A percentile compares a stretch with the other conserved stretches of the same genome.
Conservation (phyloP, 2,888 invertebrate species). For the Meganola albula region DNA sequence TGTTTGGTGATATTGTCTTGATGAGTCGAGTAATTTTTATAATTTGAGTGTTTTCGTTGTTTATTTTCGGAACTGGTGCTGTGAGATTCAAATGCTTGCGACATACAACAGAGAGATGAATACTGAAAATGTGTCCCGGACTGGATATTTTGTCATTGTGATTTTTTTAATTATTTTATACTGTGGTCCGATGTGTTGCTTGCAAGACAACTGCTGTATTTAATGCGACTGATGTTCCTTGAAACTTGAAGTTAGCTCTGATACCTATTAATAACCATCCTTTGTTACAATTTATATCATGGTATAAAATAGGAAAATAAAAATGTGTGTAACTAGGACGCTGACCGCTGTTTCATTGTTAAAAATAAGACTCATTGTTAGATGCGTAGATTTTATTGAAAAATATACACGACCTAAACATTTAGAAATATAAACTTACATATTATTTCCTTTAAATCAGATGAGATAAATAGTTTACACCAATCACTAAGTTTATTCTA, state of each 20-base stretch:
- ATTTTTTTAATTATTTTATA: constrained; percentile 58
- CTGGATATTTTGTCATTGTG: constrained; percentile 53
- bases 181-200: constrained; percentile 55
- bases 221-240: constrained; percentile 71
- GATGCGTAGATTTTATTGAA: constrained; percentile 55
- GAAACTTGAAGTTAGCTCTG: constrained; percentile 51
- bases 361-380: constrained; percentile 32
- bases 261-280: constrained; percentile 62
- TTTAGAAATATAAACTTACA: constrained; percentile 4
- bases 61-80: constrained; percentile 61
- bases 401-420: constrained; percentile 38
- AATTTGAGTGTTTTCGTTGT: constrained; percentile 42
- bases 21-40: constrained; percentile 23
- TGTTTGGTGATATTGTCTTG: constrained; percentile 37
- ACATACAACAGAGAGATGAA: constrained; percentile 48
- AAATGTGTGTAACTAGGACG: constrained; percentile 74
- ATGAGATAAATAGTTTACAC: too few species aligned
- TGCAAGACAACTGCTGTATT: constrained; percentile 57
- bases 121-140: constrained; percentile 52
- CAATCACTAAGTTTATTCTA: too few species aligned
- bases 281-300: constrained; percentile 73
- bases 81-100: constrained; percentile 70
- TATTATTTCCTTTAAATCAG: too few species aligned
- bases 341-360: constrained; percentile 57
- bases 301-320: constrained; percentile 71